These are phyloP conservation scores for Scylla paramamosain DNA, from an alignment of 1,140 invertebrate genomes.

Conservation along the genomic window DNA sequence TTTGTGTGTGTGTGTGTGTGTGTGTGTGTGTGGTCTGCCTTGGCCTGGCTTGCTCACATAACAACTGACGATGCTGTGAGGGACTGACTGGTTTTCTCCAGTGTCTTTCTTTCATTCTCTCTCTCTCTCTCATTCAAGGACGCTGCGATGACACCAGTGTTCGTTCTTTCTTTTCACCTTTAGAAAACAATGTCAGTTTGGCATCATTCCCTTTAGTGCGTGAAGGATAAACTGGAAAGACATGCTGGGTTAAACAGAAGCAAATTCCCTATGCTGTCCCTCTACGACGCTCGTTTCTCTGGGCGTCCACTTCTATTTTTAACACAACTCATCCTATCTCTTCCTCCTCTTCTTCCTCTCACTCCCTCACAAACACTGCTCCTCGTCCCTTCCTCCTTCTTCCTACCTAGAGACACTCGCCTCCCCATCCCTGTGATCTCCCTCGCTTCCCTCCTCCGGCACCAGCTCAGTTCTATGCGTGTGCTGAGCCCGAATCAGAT, in stretches of 20 bases:
- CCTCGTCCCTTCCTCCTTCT: neutral
- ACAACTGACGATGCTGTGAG: too few species aligned
- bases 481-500: neutral
- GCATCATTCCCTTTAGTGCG: neutral
- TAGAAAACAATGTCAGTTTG: neutral
- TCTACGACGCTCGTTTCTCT: neutral
- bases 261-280: neutral
- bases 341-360: neutral
- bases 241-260: neutral
- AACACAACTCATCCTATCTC: neutral
- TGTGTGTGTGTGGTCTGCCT: slow-evolving; percentile 15
- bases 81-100: too few species aligned
- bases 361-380: neutral
- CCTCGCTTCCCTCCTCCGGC: neutral
- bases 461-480: neutral
- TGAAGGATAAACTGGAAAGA: neutral
- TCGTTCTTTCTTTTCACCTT: neutral
- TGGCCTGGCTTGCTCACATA: too few species aligned
- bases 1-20: slow-evolving; percentile 49
- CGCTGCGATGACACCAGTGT: neutral
- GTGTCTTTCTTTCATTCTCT: too few species aligned
- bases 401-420: neutral
- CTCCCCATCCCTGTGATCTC: neutral
- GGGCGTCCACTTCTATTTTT: neutral
- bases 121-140: neutral